Evolutionary conservation across 2,113 vertebrate genomes (phyloP).

Genomic region (Crotalus viridis): DNA sequence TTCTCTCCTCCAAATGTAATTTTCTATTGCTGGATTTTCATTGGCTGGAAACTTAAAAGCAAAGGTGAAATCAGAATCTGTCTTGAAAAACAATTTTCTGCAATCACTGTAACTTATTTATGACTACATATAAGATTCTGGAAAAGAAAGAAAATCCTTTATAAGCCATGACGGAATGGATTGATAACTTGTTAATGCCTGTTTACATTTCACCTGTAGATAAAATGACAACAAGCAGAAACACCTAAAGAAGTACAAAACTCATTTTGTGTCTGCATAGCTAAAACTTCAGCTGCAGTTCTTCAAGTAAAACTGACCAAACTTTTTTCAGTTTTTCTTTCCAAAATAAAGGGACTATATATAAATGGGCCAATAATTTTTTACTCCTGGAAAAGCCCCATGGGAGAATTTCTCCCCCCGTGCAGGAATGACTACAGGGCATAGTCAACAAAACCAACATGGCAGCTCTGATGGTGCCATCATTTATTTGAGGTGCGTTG

Average conservation of each 20-base stretch:
- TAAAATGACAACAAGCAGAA: not conserved
- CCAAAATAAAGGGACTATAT: not conserved
- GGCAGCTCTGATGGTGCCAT: too few relatives aligned
- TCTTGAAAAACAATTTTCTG: not conserved
- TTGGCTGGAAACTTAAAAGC: conserved; percentile 2
- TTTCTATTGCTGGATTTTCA: not conserved
- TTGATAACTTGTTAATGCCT: conserved; percentile 19
- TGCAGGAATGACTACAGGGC: not conserved
- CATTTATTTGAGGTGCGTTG: too few relatives aligned
- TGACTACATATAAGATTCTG: not conserved
- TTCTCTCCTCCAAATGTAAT: not conserved
- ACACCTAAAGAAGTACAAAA: not conserved
- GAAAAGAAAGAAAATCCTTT: not conserved
- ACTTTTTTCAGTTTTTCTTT: not conserved
- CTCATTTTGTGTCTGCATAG: not conserved
- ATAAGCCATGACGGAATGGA: not conserved
- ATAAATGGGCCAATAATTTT: not conserved
- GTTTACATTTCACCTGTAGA: not conserved
- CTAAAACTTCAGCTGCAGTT: not conserved
- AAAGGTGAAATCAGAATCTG: not conserved
- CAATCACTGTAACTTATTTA: conserved; percentile 10
- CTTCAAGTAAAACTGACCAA: not conserved
- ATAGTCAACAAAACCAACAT: not conserved
- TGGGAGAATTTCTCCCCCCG: not conserved
- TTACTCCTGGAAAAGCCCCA: not conserved